A percentile compares a stretch with the other conserved stretches of the same genome.
Conservation (phyloP, 2,797 vertebrate genomes). For the Sciurus carolinensis region DNA sequence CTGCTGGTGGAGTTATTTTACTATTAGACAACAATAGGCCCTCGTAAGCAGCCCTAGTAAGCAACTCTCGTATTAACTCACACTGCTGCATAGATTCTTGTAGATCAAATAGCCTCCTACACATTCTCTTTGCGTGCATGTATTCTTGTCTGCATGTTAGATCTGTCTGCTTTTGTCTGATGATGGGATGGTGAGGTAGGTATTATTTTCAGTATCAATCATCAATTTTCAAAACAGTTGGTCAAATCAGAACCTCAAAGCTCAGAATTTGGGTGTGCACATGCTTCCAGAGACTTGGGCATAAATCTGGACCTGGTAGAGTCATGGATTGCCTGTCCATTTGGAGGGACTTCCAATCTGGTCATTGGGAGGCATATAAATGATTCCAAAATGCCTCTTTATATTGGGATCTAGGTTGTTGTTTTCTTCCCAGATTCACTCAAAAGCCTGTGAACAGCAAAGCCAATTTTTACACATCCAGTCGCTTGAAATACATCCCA, state of each 20-base stretch:
- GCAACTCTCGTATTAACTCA: too few species aligned
- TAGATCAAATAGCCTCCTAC: not conserved
- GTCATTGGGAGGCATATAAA: not conserved
- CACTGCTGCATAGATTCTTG: not conserved
- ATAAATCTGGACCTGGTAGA: not conserved
- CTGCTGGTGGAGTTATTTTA: constrained; percentile 80
- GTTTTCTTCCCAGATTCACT: not conserved
- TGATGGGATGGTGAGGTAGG: not conserved
- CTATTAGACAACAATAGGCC: not conserved
- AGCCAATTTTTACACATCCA: not conserved
- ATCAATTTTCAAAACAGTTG: not conserved
- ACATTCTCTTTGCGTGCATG: not conserved
- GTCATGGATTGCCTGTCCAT: not conserved
- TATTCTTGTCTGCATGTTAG: not conserved
- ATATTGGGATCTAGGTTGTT: not conserved
- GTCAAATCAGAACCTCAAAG: not conserved
- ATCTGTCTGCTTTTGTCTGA: not conserved
- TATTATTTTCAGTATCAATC: too few species aligned
- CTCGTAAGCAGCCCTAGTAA: too few species aligned
- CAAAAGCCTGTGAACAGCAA: not conserved
- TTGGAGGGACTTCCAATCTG: not conserved
- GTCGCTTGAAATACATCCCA: not conserved
- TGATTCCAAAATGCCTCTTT: not conserved
- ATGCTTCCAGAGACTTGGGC: not conserved
- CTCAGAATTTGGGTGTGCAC: not conserved